A percentile compares a stretch with the other conserved stretches of the same genome.
Evolutionary conservation across 2,797 vertebrate genomes (phyloP).

Genomic region (Sciurus vulgaris): DNA sequence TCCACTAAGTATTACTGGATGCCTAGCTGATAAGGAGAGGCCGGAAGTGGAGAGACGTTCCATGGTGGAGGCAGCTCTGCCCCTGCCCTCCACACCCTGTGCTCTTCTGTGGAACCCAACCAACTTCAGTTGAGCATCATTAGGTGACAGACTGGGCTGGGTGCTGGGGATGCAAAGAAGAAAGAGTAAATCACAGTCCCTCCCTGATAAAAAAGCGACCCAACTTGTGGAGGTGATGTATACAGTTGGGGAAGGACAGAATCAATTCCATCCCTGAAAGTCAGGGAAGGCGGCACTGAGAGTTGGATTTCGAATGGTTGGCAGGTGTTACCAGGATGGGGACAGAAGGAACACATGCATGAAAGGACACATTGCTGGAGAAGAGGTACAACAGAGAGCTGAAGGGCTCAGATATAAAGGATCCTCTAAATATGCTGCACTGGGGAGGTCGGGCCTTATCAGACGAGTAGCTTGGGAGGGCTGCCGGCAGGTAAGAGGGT

Average conservation of each 20-base stretch:
- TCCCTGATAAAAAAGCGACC: neutral
- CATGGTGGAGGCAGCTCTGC: too few species aligned
- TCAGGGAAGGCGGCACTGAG: neutral
- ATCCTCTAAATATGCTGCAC: neutral
- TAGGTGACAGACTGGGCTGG: neutral
- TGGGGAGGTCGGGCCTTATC: neutral
- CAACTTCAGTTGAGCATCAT: neutral
- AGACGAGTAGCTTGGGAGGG: neutral
- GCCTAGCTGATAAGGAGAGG: neutral
- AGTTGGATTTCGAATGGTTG: neutral
- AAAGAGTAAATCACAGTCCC: neutral
- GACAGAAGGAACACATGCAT: neutral
- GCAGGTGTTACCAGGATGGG: neutral
- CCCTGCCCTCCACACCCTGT: neutral
- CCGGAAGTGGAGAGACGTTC: neutral
- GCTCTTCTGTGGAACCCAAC: neutral
- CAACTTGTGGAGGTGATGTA: accelerated
- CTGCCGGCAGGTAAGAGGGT: neutral
- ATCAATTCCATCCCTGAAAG: neutral
- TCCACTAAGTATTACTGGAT: accelerated
- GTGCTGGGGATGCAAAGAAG: neutral
- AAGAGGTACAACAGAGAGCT: neutral
- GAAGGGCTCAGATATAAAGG: neutral
- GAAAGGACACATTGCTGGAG: accelerated
- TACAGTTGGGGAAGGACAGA: neutral